Evolutionary conservation across 2,888 invertebrate genomes (phyloP).

Genomic region (Cantharis rustica): DNA sequence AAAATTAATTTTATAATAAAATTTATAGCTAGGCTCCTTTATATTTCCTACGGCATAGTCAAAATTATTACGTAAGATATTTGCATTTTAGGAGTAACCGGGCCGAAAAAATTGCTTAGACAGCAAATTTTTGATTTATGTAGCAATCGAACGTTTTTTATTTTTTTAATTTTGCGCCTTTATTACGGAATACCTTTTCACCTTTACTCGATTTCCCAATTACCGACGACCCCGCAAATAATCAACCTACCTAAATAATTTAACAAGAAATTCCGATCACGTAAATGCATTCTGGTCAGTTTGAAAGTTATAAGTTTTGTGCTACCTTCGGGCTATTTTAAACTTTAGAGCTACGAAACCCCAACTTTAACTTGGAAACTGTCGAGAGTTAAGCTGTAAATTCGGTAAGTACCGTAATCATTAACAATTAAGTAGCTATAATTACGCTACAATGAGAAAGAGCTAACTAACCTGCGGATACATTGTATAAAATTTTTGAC

Average conservation of each 20-base stretch:
- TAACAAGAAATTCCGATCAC: background rate
- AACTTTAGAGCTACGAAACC: background rate
- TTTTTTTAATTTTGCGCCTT: background rate
- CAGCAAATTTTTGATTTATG: background rate
- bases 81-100: background rate
- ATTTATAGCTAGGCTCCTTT: slow-evolving; percentile 1
- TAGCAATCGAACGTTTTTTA: background rate
- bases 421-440: background rate
- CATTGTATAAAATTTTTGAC: background rate
- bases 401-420: background rate
- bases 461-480: background rate
- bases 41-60: background rate
- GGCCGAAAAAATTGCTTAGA: background rate
- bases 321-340: background rate
- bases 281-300: background rate
- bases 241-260: background rate
- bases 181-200: background rate
- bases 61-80: background rate
- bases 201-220: background rate
- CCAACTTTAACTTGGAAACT: background rate
- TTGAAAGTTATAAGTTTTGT: background rate
- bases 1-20: slow-evolving; percentile 1
- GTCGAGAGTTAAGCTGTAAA: background rate
- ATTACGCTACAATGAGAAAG: background rate
- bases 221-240: background rate